Evolutionary conservation across 2,113 vertebrate genomes (phyloP), one percentile per base, ranked within the genome.

Genomic region (Dicentrarchus labrax): DNA sequence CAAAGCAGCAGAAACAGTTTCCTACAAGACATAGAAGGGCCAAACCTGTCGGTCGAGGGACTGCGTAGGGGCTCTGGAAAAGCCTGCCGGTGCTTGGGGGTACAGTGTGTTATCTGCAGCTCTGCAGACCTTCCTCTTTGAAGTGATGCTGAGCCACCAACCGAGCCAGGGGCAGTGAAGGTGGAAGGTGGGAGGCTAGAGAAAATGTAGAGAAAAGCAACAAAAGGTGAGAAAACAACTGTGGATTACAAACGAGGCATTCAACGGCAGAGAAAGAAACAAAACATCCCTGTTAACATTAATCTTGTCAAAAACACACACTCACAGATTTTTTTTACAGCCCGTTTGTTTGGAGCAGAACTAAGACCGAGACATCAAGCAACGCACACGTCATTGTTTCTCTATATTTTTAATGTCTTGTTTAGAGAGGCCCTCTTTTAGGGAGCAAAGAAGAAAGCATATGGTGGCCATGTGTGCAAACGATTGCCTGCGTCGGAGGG

Each of bases 91-190:
- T 87, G 84, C 87, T 89, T 39, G 38, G 60, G 80, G 87, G 85
- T 84, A 82, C 78, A 66, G 30, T 21, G 77, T 65, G 82, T 93
- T 94, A 94, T 94, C 94, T 94, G 82, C 75, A 77, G 78, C 79
- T 65, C 84, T 66, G 70, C 93, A 94, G 87, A 93, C 85, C 84
- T 85, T 79, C 72, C 84, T 41, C 86, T 93, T 92, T 94, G 92
- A 94, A 91, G 91, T 93, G 84, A 45, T 62, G 85, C 87, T 87
- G 89, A 87, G 76, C 86, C 84, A 80, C 77, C 50, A 54, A 87
- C 75, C 72, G 86, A 86, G 86, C 85, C 70, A 62, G 73, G 80
- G 82, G 87, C 82, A 85, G 82, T 4, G 64, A 74, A 76, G 82
- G 82, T 83, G 75, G 76, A 85, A 76, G 78, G 85, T 78, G 71